Evolutionary conservation across 2,888 invertebrate genomes (phyloP).

Genomic region (Acleris literana): DNA sequence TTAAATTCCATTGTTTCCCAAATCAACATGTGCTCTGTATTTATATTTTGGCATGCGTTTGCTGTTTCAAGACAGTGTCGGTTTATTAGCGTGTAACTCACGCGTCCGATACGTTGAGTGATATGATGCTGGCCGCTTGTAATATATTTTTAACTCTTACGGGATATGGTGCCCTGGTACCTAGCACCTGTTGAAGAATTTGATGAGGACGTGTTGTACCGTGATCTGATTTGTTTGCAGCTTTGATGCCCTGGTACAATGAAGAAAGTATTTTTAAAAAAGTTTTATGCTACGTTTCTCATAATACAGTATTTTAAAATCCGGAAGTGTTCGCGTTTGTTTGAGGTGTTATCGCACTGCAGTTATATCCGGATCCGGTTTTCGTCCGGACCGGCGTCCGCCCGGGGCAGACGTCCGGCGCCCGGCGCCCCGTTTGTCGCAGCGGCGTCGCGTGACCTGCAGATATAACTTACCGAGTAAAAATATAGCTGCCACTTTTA

Average conservation of each 20-base stretch:
- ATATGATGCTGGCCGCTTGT: constrained; percentile 9
- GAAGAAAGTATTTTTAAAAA: no score
- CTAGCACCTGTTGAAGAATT: neutral
- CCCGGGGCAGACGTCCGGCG: constrained; percentile 1
- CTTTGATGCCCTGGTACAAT: neutral
- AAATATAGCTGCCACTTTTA: constrained; percentile 1
- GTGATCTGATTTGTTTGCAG: neutral
- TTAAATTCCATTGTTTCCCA: constrained; percentile 11
- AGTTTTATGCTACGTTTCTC: no score
- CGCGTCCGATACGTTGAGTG: constrained; percentile 20
- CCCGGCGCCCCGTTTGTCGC: neutral
- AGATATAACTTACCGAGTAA: neutral
- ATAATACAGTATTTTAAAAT: neutral
- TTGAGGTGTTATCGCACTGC: neutral
- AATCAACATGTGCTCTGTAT: constrained; percentile 1
- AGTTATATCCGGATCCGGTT: neutral
- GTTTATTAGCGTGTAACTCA: constrained; percentile 15
- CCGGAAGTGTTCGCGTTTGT: neutral
- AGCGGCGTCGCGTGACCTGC: neutral
- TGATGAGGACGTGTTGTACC: neutral
- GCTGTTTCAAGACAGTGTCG: neutral
- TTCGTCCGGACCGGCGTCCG: constrained; percentile 6
- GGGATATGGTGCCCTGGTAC: constrained; percentile 14
- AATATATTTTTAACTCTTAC: constrained; percentile 20
- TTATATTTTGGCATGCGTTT: constrained; percentile 2